phyloP scores from a whole-genome alignment of 2,888 invertebrate species.

The Limenitis camilla region DNA sequence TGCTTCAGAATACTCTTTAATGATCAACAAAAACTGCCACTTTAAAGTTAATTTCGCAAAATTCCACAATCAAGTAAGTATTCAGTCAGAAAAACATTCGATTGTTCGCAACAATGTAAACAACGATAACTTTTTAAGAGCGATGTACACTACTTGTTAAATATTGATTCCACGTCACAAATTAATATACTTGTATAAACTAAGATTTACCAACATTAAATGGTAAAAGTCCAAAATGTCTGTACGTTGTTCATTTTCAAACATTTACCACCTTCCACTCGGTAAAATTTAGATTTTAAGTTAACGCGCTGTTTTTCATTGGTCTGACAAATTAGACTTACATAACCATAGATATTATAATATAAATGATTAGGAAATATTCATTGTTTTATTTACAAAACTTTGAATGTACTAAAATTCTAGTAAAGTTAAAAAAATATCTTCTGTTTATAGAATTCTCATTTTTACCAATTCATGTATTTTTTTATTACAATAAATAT shows the following conservation, averaged over 20 bases:
- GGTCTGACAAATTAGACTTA: too few relatives aligned
- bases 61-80: conserved; percentile 56
- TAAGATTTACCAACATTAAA: background rate
- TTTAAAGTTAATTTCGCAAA: conserved; percentile 63
- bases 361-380: too few relatives aligned
- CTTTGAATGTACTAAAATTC: too few relatives aligned
- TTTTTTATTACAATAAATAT: too few relatives aligned
- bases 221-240: too few relatives aligned
- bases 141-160: conserved; percentile 4
- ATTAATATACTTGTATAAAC: background rate
- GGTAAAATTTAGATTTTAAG: background rate
- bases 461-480: too few relatives aligned
- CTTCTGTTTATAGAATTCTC: too few relatives aligned
- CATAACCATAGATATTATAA: too few relatives aligned
- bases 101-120: conserved; percentile 48
- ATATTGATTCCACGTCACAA: conserved; percentile 7
- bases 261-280: background rate
- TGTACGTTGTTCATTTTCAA: too few relatives aligned
- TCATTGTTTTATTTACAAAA: too few relatives aligned
- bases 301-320: background rate
- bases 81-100: conserved; percentile 31
- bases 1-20: conserved; percentile 39
- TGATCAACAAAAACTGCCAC: conserved; percentile 64
- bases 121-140: conserved; percentile 8
- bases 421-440: too few relatives aligned